Conservation (phyloP, 2,797 vertebrate species). For the Eurystomus glaucurus region DNA sequence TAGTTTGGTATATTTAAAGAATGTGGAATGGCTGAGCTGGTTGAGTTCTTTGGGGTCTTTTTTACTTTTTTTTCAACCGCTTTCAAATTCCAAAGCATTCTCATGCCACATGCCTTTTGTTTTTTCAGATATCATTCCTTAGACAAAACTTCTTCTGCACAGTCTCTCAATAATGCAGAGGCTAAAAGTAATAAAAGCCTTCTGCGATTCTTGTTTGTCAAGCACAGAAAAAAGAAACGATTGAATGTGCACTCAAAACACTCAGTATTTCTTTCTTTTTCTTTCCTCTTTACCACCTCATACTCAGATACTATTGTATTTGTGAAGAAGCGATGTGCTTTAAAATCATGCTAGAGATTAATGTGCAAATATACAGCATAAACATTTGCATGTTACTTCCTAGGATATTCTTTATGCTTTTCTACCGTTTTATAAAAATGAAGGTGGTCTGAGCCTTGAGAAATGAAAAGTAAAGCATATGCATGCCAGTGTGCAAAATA, state of each 20-base stretch:
- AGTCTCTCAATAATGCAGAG: background rate
- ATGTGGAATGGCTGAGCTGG: constrained; percentile 16
- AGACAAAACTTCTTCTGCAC: background rate
- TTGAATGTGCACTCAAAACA: background rate
- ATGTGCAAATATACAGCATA: background rate
- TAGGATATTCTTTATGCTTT: background rate
- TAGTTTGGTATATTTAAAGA: constrained; percentile 28
- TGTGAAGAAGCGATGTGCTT: background rate
- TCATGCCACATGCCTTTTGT: background rate
- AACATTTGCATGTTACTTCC: background rate
- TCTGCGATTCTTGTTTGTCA: background rate
- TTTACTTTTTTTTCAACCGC: background rate
- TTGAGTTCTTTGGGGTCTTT: background rate
- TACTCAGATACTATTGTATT: background rate
- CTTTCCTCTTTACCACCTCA: background rate
- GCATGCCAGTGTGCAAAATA: background rate
- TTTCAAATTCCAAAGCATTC: constrained; percentile 33
- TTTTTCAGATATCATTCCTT: background rate
- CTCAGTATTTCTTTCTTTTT: background rate
- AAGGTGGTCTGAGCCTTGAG: background rate
- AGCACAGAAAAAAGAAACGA: background rate
- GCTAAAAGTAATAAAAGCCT: constrained; percentile 1
- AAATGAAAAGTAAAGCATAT: background rate
- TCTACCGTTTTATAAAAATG: background rate
- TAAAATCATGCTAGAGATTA: background rate